Conservation (phyloP, 2,797 vertebrate species). For the Meriones psammophilus region DNA sequence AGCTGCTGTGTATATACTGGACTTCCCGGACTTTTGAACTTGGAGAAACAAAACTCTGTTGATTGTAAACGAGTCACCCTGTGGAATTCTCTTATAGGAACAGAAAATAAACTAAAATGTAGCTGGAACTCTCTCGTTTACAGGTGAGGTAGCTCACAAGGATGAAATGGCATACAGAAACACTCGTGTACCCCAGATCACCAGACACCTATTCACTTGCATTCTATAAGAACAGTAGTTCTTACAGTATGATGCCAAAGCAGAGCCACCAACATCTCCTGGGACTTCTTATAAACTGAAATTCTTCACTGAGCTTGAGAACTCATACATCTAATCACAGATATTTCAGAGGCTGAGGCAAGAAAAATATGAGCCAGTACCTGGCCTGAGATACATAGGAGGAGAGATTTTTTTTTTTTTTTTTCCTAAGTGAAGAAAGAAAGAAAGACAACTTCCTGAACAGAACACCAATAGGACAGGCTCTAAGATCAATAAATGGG, state of each 20-base stretch:
- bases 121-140: background rate
- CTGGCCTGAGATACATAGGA: too few relatives aligned
- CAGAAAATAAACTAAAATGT: background rate
- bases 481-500: too few relatives aligned
- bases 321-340: background rate
- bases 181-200: background rate
- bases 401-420: too few relatives aligned
- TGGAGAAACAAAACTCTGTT: background rate
- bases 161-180: background rate
- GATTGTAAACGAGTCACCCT: background rate
- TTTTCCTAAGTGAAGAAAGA: background rate
- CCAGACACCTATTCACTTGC: background rate
- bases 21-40: background rate
- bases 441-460: too few relatives aligned
- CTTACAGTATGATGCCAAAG: background rate
- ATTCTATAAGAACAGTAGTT: background rate
- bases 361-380: background rate
- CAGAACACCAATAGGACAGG: too few relatives aligned
- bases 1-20: background rate
- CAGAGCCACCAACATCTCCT: background rate
- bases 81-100: background rate
- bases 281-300: background rate
- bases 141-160: background rate
- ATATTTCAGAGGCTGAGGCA: background rate
- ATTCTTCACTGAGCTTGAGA: background rate